These are phyloP conservation scores for Halictus rubicundus DNA, from an alignment of 1,140 invertebrate species.

Conservation along the genomic window DNA sequence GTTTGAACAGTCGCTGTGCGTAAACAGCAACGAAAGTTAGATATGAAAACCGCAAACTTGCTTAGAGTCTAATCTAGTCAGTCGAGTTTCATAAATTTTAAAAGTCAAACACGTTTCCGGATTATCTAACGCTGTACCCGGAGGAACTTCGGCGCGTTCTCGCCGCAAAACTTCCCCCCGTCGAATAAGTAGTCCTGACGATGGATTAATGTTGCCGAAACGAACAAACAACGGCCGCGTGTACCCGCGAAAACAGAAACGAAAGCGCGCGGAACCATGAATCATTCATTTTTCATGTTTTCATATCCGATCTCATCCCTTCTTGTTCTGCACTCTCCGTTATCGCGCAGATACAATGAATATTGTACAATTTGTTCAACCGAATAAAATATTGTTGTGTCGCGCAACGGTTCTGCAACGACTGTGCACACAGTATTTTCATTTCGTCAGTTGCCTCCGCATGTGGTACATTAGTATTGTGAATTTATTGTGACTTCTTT, in stretches of 20 bases:
- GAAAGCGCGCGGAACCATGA: neutral
- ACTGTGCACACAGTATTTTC: too few relatives aligned
- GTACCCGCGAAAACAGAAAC: neutral
- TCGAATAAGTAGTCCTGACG: slow-evolving; percentile 12
- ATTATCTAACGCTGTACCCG: slow-evolving; percentile 42
- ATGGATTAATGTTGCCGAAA: slow-evolving; percentile 34
- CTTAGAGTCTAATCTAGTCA: slow-evolving; percentile 51
- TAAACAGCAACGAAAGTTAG: slow-evolving; percentile 52
- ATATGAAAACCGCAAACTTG: slow-evolving; percentile 53
- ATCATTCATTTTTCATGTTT: neutral
- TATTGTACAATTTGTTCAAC: too few relatives aligned
- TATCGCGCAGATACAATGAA: too few relatives aligned
- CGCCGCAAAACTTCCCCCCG: neutral
- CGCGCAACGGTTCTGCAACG: too few relatives aligned
- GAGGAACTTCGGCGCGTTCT: slow-evolving; percentile 25
- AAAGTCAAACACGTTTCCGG: slow-evolving; percentile 50
- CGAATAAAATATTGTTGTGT: too few relatives aligned
- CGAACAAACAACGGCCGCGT: slow-evolving; percentile 21
- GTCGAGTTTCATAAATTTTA: slow-evolving; percentile 52
- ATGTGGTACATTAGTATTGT: too few relatives aligned
- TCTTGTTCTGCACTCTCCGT: too few relatives aligned
- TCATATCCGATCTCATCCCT: too few relatives aligned
- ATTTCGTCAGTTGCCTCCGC: too few relatives aligned
- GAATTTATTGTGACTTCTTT: too few relatives aligned
- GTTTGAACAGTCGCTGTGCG: slow-evolving; percentile 47